Base-by-base conservation (phyloP, 2,113 vertebrate genomes). In the Platichthys stellatus region DNA sequence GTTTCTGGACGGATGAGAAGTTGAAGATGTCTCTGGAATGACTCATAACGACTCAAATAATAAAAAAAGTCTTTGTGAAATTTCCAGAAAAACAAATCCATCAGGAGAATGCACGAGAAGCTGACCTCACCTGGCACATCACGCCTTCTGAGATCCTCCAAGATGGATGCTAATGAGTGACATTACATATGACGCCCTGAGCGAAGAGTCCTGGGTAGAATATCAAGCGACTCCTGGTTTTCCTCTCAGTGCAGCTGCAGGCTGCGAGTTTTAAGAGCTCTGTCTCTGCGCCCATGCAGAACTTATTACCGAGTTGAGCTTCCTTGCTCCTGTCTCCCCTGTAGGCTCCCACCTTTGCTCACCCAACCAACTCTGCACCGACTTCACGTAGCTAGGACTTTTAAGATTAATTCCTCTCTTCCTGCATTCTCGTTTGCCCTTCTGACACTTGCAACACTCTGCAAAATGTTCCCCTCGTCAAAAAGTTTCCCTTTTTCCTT, bases 191-290 rank as follows among this genome's bases (percentile, higher is more conserved):
- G 76, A 70, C 88, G 56, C 59, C 76, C 72, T 49, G 70, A 86
- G 83, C 81, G 12, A 80, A 72, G 86, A 24, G 20, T 68, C 58
- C 45, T 43, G 63, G 43, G 63, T 66, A 57, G 53, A 47, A 82
- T 69, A 63, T 72, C 51, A 61, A 45, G 40, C 11, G 67, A 62
- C 64, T 87, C 63, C 73, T 86, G 82, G 63, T 72, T 79, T 88
- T 93, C 91, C 76, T 85, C 87, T 92, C 81, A 90, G 90, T 87
- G 82, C 31, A 31, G 31, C 71, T 82, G 76, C 92, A 91, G 81
- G 86, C 47, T 51, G 47, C 67, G 79, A 74, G 83, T 89, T 93
- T 94, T 88, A 90, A 93, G 93, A 89, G 28, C 59, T 51, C 60
- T 61, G 81, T 76, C 84, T 74, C 81, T 69, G 9, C 2, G 0